Evolutionary conservation across 2,113 vertebrate species (phyloP).

Genomic region (Gulo gulo): DNA sequence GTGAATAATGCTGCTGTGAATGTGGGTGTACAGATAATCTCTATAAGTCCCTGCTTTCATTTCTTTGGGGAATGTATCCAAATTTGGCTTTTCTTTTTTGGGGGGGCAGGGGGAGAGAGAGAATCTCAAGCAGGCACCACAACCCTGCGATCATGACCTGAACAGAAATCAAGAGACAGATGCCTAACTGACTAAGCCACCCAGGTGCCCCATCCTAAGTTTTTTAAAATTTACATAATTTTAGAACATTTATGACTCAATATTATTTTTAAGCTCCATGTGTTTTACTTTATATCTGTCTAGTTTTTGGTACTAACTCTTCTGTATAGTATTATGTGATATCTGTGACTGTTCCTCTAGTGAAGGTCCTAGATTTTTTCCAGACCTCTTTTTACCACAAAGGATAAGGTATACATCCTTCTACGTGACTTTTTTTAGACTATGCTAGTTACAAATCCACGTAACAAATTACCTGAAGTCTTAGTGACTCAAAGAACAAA

Average conservation of each 20-base stretch:
- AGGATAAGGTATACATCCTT: neutral
- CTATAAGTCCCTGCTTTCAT: neutral
- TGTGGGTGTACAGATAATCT: neutral
- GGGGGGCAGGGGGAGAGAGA: neutral
- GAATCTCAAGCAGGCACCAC: neutral
- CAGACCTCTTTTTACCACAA: neutral
- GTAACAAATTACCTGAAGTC: neutral
- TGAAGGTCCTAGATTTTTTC: neutral
- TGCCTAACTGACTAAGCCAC: neutral
- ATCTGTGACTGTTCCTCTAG: neutral
- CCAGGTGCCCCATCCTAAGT: neutral
- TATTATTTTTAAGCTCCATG: neutral
- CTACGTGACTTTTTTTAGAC: neutral
- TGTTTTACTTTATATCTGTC: neutral
- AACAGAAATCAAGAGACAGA: neutral
- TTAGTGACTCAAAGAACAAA: constrained; percentile 25
- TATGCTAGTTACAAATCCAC: neutral
- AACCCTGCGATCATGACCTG: neutral
- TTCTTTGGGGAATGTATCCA: neutral
- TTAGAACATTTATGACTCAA: neutral
- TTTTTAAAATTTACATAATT: neutral
- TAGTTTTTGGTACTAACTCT: neutral
- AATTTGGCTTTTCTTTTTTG: neutral
- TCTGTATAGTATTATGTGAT: neutral
- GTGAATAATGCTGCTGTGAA: neutral